Evolutionary conservation across 2,797 vertebrate species (phyloP).

Genomic region (Micrastur ruficollis): DNA sequence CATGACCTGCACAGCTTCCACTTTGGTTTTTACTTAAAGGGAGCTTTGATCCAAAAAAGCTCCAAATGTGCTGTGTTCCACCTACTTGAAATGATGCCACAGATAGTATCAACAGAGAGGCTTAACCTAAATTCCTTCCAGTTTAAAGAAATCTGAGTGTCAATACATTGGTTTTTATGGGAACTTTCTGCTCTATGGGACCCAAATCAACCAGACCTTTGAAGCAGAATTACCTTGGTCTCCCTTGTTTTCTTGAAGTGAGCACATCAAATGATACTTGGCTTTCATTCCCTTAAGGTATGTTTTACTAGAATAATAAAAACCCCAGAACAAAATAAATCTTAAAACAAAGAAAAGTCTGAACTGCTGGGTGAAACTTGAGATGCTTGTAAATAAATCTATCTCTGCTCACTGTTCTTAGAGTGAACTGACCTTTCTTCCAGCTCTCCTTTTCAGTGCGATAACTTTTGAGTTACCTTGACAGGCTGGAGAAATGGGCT

Average conservation of each 20-base stretch:
- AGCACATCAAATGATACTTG: background rate
- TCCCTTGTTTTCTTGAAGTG: background rate
- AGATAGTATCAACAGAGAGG: background rate
- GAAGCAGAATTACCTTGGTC: background rate
- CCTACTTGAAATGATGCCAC: background rate
- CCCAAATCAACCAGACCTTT: background rate
- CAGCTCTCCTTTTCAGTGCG: background rate
- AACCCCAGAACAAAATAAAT: background rate
- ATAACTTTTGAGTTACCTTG: background rate
- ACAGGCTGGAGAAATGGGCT: background rate
- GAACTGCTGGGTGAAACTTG: background rate
- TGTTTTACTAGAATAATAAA: conserved; percentile 6
- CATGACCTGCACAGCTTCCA: background rate
- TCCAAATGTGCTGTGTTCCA: background rate
- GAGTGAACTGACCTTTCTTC: background rate
- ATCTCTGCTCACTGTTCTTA: background rate
- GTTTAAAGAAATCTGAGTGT: conserved; percentile 3
- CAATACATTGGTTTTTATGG: background rate
- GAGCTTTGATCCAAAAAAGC: background rate
- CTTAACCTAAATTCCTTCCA: background rate
- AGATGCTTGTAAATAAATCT: background rate
- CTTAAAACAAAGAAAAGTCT: background rate
- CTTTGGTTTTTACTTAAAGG: conserved; percentile 5
- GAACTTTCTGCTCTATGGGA: background rate
- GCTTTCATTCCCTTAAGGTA: background rate